Evolutionary conservation across 2,113 vertebrate species (phyloP).

Genomic region (Leptodactylus fuscus): DNA sequence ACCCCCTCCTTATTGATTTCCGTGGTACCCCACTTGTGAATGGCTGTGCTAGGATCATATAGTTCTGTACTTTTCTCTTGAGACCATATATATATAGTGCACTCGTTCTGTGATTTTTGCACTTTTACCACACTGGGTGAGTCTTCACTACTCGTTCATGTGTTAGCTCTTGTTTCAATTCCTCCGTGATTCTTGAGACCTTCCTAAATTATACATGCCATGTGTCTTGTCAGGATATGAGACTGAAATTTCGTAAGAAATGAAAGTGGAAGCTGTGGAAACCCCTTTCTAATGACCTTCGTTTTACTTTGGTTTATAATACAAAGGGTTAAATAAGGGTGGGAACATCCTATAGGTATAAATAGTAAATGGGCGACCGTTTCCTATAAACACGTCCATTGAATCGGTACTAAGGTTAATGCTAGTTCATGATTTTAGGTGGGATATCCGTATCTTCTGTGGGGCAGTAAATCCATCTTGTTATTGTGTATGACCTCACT

Average conservation of each 20-base stretch:
- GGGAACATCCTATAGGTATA: not conserved
- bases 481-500: too few species aligned
- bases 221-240: not conserved
- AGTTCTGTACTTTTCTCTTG: not conserved
- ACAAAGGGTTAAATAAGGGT: not conserved
- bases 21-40: too few species aligned
- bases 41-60: too few species aligned
- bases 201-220: not conserved
- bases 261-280: slow-evolving; percentile 1
- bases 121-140: not conserved
- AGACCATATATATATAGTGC: not conserved
- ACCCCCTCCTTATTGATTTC: too few species aligned
- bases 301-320: not conserved
- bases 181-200: not conserved
- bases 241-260: not conserved
- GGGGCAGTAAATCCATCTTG: too few species aligned
- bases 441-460: too few species aligned
- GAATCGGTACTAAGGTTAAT: not conserved
- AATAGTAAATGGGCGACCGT: too few species aligned
- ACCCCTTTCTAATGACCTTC: not conserved
- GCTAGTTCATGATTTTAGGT: too few species aligned
- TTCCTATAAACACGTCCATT: not conserved
- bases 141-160: not conserved
- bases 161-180: not conserved
- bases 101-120: not conserved